phyloP scores from a whole-genome alignment of 2,113 vertebrate genomes.

The Baryphthengus martii region DNA sequence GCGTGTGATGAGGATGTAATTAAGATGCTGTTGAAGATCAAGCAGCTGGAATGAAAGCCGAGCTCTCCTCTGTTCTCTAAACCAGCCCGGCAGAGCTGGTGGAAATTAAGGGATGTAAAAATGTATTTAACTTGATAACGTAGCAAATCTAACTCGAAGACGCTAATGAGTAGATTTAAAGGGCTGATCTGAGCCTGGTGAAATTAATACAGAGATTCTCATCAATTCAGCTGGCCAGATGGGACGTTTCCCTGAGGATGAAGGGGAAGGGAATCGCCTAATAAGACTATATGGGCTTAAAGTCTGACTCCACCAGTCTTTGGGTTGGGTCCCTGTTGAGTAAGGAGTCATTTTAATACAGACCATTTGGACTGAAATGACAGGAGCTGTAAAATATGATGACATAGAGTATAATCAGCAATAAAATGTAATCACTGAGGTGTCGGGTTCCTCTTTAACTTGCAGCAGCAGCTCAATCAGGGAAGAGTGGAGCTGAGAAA shows the following conservation, averaged over 20 bases:
- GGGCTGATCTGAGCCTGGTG: neutral
- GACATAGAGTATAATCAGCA: neutral
- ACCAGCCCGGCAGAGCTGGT: neutral
- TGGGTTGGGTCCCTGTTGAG: neutral
- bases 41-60: slow-evolving; percentile 41
- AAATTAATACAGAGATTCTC: slow-evolving; percentile 15
- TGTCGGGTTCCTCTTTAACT: neutral
- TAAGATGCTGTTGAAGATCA: slow-evolving; percentile 35
- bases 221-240: slow-evolving; percentile 30
- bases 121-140: slow-evolving; percentile 5
- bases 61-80: neutral
- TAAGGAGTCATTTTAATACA: neutral
- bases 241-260: neutral
- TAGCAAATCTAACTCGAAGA: neutral
- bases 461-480: neutral
- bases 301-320: neutral
- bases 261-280: neutral
- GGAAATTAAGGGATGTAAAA: slow-evolving; percentile 30
- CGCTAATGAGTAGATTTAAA: slow-evolving; percentile 40
- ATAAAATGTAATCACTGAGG: neutral
- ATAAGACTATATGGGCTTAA: neutral
- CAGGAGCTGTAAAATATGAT: neutral
- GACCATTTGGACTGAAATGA: neutral
- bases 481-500: neutral
- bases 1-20: neutral